Percentiles rank a stretch among this genome's conserved stretches.
phyloP scores from a whole-genome alignment of 2,888 invertebrate genomes.

The Eristalis intricaria region DNA sequence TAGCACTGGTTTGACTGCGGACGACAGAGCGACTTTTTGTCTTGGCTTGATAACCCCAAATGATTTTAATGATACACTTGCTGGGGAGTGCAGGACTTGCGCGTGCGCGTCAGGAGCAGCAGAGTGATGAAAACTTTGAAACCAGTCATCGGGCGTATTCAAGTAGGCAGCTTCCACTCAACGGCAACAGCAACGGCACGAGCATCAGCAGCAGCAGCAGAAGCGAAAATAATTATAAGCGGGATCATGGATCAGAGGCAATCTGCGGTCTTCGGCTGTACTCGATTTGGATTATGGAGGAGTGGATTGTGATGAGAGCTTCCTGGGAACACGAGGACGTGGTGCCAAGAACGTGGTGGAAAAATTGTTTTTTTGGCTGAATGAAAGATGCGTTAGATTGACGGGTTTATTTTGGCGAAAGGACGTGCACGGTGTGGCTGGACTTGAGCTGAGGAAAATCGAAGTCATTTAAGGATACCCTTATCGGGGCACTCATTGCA shows the following conservation, averaged over 20 bases:
- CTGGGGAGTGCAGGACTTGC: conserved; percentile 26
- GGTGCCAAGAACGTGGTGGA: conserved; percentile 43
- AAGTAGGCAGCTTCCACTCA: conserved; percentile 56
- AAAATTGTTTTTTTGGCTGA: conserved; percentile 23
- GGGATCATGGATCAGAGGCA: conserved; percentile 55
- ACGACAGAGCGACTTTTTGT: conserved; percentile 37
- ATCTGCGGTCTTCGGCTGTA: conserved; percentile 51
- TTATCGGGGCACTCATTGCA: too few species aligned
- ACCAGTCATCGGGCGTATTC: conserved; percentile 44
- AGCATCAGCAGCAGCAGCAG: conserved; percentile 39
- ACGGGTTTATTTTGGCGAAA: background rate
- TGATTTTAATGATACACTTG: conserved; percentile 65
- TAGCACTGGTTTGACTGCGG: conserved; percentile 28
- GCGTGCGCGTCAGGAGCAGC: conserved; percentile 39
- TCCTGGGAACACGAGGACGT: conserved; percentile 21
- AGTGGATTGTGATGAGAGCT: conserved; percentile 44
- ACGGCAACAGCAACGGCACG: conserved; percentile 14
- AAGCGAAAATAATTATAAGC: conserved; percentile 50
- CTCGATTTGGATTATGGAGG: conserved; percentile 57
- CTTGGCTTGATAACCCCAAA: conserved; percentile 49
- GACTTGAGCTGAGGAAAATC: background rate
- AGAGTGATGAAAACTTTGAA: conserved; percentile 31
- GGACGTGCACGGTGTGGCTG: conserved; percentile 13
- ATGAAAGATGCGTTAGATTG: conserved; percentile 18
- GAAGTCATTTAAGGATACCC: too few species aligned